Conservation (phyloP, 2,113 vertebrate species). For the Colius striatus region DNA sequence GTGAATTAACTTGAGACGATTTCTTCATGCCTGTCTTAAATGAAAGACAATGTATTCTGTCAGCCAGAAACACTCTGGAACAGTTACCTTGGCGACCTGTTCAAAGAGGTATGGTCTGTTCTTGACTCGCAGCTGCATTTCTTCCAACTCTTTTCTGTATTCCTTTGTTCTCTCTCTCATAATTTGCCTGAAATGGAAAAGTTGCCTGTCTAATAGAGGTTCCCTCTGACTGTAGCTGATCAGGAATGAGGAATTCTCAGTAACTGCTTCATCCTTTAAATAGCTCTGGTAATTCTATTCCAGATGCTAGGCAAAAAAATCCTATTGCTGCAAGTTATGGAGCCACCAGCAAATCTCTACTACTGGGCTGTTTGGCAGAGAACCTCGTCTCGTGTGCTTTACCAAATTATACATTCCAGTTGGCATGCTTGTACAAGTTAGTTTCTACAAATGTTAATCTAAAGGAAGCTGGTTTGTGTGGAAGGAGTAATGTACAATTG, state of each 20-base stretch:
- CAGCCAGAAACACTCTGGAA: not conserved
- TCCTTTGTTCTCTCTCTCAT: constrained; percentile 86
- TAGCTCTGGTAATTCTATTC: not conserved
- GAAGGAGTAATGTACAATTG: not conserved
- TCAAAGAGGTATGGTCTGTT: constrained; percentile 91
- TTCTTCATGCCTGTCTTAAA: not conserved
- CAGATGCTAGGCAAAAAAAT: not conserved
- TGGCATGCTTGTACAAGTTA: not conserved
- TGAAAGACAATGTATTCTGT: not conserved
- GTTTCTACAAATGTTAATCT: not conserved
- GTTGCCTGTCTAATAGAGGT: not conserved
- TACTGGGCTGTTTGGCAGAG: not conserved
- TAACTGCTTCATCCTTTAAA: not conserved
- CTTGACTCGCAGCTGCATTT: constrained; percentile 87
- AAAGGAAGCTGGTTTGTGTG: not conserved
- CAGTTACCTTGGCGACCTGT: constrained; percentile 84
- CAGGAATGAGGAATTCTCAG: not conserved
- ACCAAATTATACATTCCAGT: not conserved
- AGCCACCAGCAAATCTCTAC: not conserved
- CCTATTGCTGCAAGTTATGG: not conserved
- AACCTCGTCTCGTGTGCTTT: not conserved
- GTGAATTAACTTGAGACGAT: not conserved
- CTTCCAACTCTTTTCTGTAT: constrained; percentile 87
- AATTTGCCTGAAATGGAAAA: constrained; percentile 80
- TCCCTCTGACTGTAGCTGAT: not conserved